These are phyloP conservation scores for Gallinago solitaria DNA, from an alignment of 2,797 vertebrate genomes.

Conservation along the genomic window DNA sequence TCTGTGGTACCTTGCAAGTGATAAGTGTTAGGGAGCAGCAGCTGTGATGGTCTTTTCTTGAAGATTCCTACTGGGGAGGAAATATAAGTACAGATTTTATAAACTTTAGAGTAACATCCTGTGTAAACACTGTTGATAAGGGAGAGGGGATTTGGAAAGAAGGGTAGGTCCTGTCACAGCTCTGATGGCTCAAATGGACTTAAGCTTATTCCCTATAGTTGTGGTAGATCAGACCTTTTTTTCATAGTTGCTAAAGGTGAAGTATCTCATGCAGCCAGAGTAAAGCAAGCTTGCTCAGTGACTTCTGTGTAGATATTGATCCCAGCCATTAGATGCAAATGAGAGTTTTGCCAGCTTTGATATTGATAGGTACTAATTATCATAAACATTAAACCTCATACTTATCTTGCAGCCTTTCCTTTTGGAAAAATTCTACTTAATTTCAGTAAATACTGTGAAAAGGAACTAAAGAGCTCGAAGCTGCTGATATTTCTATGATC, in stretches of 20 bases:
- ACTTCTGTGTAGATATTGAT: background rate
- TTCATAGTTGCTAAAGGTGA: background rate
- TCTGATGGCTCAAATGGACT: background rate
- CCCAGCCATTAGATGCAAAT: background rate
- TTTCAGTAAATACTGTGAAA: background rate
- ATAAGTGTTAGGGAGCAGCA: background rate
- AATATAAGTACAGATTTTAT: background rate
- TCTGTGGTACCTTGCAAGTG: background rate
- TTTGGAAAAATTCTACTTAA: background rate
- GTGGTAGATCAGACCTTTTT: background rate
- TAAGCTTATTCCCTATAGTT: background rate
- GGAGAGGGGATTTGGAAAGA: background rate
- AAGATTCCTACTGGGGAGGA: background rate
- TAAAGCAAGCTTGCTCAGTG: background rate
- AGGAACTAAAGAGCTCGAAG: background rate
- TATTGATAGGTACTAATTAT: background rate
- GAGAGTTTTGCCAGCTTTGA: background rate
- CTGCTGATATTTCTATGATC: background rate
- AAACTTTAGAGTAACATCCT: background rate
- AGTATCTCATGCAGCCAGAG: background rate
- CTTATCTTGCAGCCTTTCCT: background rate
- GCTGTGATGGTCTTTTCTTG: background rate
- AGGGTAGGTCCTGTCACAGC: background rate
- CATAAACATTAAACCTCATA: background rate
- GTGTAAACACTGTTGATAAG: background rate